Evolutionary conservation across 2,888 invertebrate genomes (phyloP), one percentile per base, ranked within the genome.

Genomic region (Drosophila rubida): DNA sequence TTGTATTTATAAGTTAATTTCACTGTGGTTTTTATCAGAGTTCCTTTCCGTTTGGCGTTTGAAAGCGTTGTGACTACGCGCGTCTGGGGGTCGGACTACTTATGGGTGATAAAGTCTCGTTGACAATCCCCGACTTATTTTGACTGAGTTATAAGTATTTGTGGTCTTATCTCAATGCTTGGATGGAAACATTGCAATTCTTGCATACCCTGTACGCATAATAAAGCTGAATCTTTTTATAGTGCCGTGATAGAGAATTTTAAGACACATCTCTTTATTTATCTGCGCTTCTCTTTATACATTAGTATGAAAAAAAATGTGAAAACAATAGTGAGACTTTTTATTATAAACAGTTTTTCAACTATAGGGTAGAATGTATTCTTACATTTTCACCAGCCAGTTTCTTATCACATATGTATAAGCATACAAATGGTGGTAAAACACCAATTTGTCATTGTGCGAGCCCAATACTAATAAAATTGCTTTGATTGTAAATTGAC

Each of bases 51-150:
- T 16, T 60, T 11, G 59, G 25, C 16, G 53, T 53, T 9, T 53
- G 19, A 19, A 30, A 42, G 42, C 53, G 53, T 53, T 53, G 30
- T 53, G 53, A 19, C 53, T 53, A 30, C 42, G 30, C 16, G 22
- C 32, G 42, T 53, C 9, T 14, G 42, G 19, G 13, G 41, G 25
- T 32, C 11, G 42, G 30, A 53, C 53, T 53, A 42, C 53, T 42
- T 53, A 42, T 53, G 14, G 22, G 11, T 30, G 53, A 51, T 51
- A 51, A 51, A 41, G 41, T 51, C 41, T 37, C 35, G 35, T 37
- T 37, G 13, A 37, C 53, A 13, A 53, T 32, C 42, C 42, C 27
- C 35, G 35, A 14, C 14, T 37, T 13, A 14, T 7, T 37, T 37
- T 37, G 42, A 51, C 22, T 53, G 30, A 50, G 23, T 53, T 19